Evolutionary conservation across 1,140 invertebrate genomes (phyloP).

Genomic region (Musca vetustissima): DNA sequence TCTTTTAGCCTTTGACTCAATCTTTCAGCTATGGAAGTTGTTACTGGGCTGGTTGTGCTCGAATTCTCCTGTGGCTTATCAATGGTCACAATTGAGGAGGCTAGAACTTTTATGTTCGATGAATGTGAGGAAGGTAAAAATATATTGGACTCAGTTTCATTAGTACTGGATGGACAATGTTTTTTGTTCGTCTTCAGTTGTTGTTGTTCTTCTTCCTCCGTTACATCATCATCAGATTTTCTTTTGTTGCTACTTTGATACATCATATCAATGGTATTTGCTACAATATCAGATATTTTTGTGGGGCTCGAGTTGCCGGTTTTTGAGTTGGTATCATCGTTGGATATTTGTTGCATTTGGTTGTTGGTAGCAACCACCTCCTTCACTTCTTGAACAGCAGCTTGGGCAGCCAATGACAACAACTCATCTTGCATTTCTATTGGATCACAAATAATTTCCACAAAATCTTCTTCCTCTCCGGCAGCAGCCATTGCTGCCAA

Average conservation of each 20-base stretch:
- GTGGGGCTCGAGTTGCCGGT: no score
- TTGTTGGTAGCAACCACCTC: no score
- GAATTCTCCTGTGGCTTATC: neutral
- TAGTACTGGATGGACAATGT: neutral
- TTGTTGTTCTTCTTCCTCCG: no score
- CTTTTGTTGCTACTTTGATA: neutral
- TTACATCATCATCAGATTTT: no score
- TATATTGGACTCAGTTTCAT: slow-evolving; percentile 14
- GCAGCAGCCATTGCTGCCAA: neutral
- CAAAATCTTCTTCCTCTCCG: neutral
- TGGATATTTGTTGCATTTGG: neutral
- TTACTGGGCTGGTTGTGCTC: neutral
- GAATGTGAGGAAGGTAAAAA: slow-evolving; percentile 25
- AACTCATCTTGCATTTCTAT: slow-evolving; percentile 8
- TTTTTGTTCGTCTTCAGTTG: neutral
- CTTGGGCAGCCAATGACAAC: slow-evolving; percentile 1
- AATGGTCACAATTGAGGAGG: slow-evolving; percentile 14
- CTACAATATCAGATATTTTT: neutral
- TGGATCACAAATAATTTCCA: no score
- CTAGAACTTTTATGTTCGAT: slow-evolving; percentile 17
- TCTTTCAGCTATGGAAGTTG: slow-evolving; percentile 27
- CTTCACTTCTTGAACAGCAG: neutral
- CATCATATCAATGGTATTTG: neutral
- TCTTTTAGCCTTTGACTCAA: slow-evolving; percentile 29
- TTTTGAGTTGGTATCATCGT: neutral